These are phyloP conservation scores for Sorex fumeus DNA, from an alignment of 2,113 vertebrate species.

Conservation along the genomic window DNA sequence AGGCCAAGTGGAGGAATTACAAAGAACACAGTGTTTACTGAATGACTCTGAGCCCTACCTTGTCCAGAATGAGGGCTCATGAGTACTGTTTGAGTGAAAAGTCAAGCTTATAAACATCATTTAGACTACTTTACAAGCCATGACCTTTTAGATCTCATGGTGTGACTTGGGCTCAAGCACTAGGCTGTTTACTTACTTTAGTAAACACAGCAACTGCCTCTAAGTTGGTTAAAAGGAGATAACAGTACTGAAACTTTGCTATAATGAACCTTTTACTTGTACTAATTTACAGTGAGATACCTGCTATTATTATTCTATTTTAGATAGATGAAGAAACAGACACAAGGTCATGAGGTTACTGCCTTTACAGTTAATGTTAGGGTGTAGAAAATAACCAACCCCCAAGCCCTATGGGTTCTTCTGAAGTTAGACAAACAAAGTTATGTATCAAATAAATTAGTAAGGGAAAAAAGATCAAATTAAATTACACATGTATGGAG, in stretches of 20 bases:
- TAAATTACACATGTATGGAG: too few species aligned
- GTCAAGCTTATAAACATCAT: neutral
- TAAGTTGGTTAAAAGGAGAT: neutral
- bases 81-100: neutral
- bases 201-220: neutral
- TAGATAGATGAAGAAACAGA: neutral
- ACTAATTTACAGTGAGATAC: neutral
- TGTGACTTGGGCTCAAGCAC: neutral
- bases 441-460: neutral
- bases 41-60: neutral
- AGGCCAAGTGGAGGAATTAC: neutral
- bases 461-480: too few species aligned
- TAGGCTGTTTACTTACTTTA: neutral
- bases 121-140: neutral
- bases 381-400: neutral
- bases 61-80: neutral
- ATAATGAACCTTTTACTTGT: neutral
- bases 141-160: neutral
- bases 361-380: neutral
- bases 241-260: neutral
- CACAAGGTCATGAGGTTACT: neutral
- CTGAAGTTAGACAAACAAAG: neutral
- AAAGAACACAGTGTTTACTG: slow-evolving; percentile 35
- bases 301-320: neutral
- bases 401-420: neutral